Evolutionary conservation across 2,113 vertebrate genomes (phyloP), one percentile per base, ranked within the genome.

Genomic region (Struthio camelus): DNA sequence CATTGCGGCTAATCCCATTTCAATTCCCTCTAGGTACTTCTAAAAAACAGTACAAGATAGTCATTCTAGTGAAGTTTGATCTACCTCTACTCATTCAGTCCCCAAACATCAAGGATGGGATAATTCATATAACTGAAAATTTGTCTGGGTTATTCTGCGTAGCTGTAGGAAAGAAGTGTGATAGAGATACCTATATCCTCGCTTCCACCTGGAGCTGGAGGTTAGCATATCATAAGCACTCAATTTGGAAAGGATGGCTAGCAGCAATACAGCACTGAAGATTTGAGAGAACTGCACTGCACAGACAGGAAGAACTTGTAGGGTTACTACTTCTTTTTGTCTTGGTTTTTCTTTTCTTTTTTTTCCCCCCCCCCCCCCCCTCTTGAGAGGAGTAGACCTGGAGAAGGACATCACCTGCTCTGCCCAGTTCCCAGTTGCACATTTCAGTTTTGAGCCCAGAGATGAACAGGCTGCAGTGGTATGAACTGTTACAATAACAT

Each of bases 401-500:
- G 30, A 53, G 38, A 76, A 87, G 71, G 44, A 65, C 48, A 2
- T 19, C 48, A 34, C 34, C 54, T 46, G 75, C 69, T 46, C 28
- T 65, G 82, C 20, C 72, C 61, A 89, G 66, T 87, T 94, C 96
- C 88, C 84, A 79, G 1, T 0, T 17, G 84, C 75, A 64, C 62
- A 6, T 71, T 91, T 65, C 76, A 44, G 66, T 85, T 84, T 70
- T 51, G 81, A 92, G 76, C 14, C 66, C 84, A 70, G 75, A 90
- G 75, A 87, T 51, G 81, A 94, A 67, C 40, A 73, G 71, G 66
- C 93, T 80, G 80, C 92, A 92, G 54, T 17, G 17, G 70, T 85
- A 76, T 50, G 85, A 93, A 89, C 23, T 94, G 94, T 79, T 95
- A 89, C 94, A 90, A 88, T 88, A 96, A 87, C 86, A 94, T 82